A percentile compares a stretch with the other conserved stretches of the same genome.
phyloP scores from a whole-genome alignment of 2,888 invertebrate genomes.

The Heliconius cydno region DNA sequence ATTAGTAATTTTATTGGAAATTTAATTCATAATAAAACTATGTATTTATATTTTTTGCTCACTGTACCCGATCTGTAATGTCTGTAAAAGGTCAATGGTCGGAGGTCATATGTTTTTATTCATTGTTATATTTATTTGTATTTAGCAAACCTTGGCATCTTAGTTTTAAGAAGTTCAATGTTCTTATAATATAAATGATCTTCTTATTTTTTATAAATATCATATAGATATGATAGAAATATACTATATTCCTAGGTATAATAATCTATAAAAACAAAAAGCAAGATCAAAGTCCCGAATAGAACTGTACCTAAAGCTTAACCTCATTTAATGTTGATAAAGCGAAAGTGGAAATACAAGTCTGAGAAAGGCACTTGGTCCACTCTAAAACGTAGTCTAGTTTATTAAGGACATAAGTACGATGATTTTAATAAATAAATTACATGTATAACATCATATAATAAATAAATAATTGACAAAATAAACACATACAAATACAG shows the following conservation, averaged over 20 bases:
- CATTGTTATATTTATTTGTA: not conserved
- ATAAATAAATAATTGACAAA: not conserved
- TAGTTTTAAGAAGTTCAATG: not conserved
- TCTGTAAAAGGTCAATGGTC: constrained; percentile 18
- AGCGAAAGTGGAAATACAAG: constrained; percentile 48
- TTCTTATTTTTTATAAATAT: not conserved
- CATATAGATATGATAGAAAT: not conserved
- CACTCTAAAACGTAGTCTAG: constrained; percentile 27
- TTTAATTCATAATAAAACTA: not conserved
- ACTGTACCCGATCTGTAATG: not conserved
- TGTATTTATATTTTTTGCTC: not conserved
- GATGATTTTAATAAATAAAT: constrained; percentile 1
- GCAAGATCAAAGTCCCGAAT: constrained; percentile 33
- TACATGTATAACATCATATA: not conserved
- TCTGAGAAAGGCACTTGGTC: constrained; percentile 40
- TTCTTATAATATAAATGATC: too few species aligned
- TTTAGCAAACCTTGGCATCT: constrained; percentile 18
- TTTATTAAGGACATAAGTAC: not conserved
- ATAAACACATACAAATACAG: not conserved
- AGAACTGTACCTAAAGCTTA: constrained; percentile 32
- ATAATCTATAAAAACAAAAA: not conserved
- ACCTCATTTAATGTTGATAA: constrained; percentile 46
- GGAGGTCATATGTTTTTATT: constrained; percentile 3
- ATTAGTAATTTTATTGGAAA: too few species aligned
- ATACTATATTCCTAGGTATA: not conserved